Percentiles rank a stretch among this genome's conserved stretches.
Evolutionary conservation across 2,888 invertebrate species (phyloP).

Genomic region (Trisateles emortualis): DNA sequence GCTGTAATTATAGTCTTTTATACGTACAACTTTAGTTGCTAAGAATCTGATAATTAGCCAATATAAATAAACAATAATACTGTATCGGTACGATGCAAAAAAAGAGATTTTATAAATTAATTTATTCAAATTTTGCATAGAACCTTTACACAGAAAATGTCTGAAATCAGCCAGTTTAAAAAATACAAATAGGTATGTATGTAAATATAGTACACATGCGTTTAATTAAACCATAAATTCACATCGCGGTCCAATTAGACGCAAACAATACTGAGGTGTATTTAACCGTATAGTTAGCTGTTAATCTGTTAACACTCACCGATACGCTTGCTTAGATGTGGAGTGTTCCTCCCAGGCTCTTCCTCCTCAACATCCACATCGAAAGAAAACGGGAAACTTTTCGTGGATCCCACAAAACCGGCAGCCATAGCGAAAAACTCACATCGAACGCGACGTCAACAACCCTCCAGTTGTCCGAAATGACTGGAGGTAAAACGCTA

Average conservation of each 20-base stretch:
- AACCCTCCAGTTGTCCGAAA: constrained; percentile 37
- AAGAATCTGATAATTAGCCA: too few relatives aligned
- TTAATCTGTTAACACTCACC: constrained; percentile 59
- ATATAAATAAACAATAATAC: too few relatives aligned
- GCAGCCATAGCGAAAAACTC: constrained; percentile 67
- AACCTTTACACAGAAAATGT: too few relatives aligned
- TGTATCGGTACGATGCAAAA: too few relatives aligned
- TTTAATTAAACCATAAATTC: neutral
- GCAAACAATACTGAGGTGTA: constrained; percentile 29
- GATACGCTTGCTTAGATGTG: constrained; percentile 71
- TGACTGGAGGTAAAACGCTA: constrained; percentile 42
- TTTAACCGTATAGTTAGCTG: neutral
- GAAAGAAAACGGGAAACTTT: constrained; percentile 83
- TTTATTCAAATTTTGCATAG: too few relatives aligned
- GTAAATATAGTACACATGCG: too few relatives aligned
- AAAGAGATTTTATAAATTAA: too few relatives aligned
- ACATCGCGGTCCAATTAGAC: constrained; percentile 21
- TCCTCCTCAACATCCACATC: constrained; percentile 80
- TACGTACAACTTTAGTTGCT: too few relatives aligned
- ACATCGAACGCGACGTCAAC: constrained; percentile 45
- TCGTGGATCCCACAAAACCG: constrained; percentile 82
- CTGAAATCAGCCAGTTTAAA: too few relatives aligned
- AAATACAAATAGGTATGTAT: too few relatives aligned
- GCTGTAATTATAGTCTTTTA: too few relatives aligned
- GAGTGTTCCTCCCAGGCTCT: constrained; percentile 63